Evolutionary conservation across 2,797 vertebrate species (phyloP).

Genomic region (Hydrolagus colliei): DNA sequence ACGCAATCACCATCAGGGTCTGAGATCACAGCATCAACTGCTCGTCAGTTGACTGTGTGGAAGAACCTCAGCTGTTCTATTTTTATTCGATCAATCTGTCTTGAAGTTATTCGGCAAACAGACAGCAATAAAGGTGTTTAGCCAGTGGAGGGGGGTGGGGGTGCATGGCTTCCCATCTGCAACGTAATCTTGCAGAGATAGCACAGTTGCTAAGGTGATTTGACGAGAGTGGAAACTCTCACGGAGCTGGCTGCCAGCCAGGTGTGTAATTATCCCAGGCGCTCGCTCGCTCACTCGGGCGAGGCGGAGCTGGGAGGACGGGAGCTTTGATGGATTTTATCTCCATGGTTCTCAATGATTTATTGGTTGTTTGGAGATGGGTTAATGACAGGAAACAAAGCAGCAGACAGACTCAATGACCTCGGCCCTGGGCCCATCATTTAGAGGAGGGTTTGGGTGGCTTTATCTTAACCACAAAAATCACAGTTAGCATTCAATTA

Average conservation of each 20-base stretch:
- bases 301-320: neutral
- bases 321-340: neutral
- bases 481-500: too few relatives aligned
- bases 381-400: neutral
- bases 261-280: neutral
- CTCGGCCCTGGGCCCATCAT: neutral
- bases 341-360: neutral
- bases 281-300: neutral
- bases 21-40: too few relatives aligned
- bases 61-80: neutral
- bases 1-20: too few relatives aligned
- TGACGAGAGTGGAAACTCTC: neutral
- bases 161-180: neutral
- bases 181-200: neutral
- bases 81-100: neutral
- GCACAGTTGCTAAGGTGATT: neutral
- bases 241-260: neutral
- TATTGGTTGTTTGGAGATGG: neutral
- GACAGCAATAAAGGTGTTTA: neutral
- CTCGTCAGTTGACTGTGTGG: too few relatives aligned
- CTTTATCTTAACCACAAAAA: neutral
- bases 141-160: neutral
- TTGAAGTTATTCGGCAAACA: neutral
- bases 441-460: neutral
- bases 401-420: neutral